Evolutionary conservation across 2,113 vertebrate genomes (phyloP), one percentile per base, ranked within the genome.

Genomic region (Andinoacara biseriatus): DNA sequence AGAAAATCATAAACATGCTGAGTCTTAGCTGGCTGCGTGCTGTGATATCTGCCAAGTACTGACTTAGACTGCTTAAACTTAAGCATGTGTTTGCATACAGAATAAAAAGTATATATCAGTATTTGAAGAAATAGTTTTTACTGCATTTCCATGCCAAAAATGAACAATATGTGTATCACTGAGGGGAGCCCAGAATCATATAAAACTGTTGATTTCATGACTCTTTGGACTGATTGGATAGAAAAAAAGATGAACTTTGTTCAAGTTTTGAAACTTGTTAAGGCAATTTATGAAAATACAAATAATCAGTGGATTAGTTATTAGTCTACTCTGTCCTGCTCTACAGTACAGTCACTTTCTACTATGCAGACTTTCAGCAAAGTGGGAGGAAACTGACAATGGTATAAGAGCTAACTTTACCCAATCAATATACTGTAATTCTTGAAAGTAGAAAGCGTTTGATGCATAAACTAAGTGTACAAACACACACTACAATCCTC

Each of bases 21-120:
- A 72, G 43, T 52, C 43, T 31, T 20, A 52, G 65, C 43, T 52
- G 43, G 65, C 1, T 69, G 20, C 43, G 20, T 20, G 24, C 65
- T 69, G 65, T 52, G 65, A 72, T 52, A 52, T 72, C 65, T 72
- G 43, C 29, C 65, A 52, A 72, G 43, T 52, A 52, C 65, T 20
- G 24, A 52, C 43, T 52, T 72, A 13, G 65, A 46, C 15, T 29
- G 65, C 43, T 15, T 69, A 69, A 49, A 13, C 0, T 1, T 52
- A 52, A 31, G 24, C 43, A 69, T 69, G 65, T 52, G 1, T 31
- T 40, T 69, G 40, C 43, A 69, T 69, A 18, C 22, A 18, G 40
- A 67, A 49, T 49, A 46, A 43, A 43, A 18, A 67, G 22, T 49
- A 40, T 49, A 40, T 46, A 74, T 14, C 18, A 74, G 33, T 74